A percentile compares a stretch with the other conserved stretches of the same genome.
phyloP scores from a whole-genome alignment of 1,140 invertebrate species.

The Trigoniulus corallinus region DNA sequence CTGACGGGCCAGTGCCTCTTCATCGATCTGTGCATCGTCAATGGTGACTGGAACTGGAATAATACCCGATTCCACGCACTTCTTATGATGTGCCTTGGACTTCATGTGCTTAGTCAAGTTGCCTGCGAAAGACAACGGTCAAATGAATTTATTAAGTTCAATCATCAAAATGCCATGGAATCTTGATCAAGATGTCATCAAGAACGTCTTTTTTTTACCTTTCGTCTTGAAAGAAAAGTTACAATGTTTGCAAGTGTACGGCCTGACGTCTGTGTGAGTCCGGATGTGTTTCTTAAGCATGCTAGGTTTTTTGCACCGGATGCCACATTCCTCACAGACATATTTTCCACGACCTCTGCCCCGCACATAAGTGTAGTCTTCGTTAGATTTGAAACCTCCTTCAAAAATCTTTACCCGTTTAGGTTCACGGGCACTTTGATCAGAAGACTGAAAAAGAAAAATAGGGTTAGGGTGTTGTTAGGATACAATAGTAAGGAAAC shows the following conservation, averaged over 20 bases:
- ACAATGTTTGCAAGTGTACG: constrained; percentile 88
- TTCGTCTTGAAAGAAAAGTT: constrained; percentile 91
- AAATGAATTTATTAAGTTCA: too few species aligned
- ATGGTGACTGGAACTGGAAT: constrained; percentile 50
- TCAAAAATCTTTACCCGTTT: too few species aligned
- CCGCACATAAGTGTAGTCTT: constrained; percentile 89
- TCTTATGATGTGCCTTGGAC: constrained; percentile 91
- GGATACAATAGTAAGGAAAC: not conserved
- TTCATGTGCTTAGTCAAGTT: constrained; percentile 99
- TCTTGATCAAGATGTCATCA: too few species aligned
- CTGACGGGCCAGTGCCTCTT: constrained; percentile 39
- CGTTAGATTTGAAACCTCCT: constrained; percentile 84
- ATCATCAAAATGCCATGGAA: too few species aligned
- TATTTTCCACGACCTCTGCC: constrained; percentile 86
- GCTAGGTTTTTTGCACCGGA: constrained; percentile 95
- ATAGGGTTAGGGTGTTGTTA: too few species aligned
- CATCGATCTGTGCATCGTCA: constrained; percentile 49
- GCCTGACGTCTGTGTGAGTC: constrained; percentile 89
- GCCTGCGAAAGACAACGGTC: too few species aligned
- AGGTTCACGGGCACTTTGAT: too few species aligned
- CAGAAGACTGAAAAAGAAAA: too few species aligned
- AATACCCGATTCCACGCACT: constrained; percentile 69
- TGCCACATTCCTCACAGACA: constrained; percentile 93
- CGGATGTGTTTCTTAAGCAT: constrained; percentile 98
- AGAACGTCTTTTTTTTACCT: too few species aligned